Evolutionary conservation across 2,888 invertebrate genomes (phyloP), one percentile per base, ranked within the genome.

Genomic region (Philonicus albiceps): DNA sequence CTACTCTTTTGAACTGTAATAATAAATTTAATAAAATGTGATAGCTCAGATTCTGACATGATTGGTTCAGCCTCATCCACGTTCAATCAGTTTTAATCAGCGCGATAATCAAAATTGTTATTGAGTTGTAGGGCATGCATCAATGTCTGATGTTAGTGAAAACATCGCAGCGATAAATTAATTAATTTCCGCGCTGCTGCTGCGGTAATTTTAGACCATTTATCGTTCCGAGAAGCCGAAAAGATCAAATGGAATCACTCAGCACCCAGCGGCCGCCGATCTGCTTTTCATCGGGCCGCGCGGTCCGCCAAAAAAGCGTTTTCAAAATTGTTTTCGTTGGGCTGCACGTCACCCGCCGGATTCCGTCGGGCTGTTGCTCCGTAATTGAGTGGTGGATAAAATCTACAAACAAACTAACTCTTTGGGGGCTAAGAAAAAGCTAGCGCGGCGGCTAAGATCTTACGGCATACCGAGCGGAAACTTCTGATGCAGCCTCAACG

Each of bases 191-290:
- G 31, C 55, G 19, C n/a, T 22, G 22, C 30, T n/a, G 30, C 22
- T 16, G 31, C 3, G 64, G 49, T 49, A 81, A 49, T 81, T 81
- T 43, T 81, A 22, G 31, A 6, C 31, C 55, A n/a, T 64, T 81
- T 81, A 81, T 16, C 81, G 55, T 64, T 34, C 34, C 55, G 19
- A 49, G 81, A 22, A 55, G 55, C 81, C 64, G 81, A 64, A 81
- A 81, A 81, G 64, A 55, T 81, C 81, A 81, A 81, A 81, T 55
- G 81, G n/a, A 81, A 81, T 81, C 81, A 64, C 37, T 81, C 81
- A 64, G 11, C 55, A 34, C n/a, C 37, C 81, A 22, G 8, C 55
- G 34, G 64, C 11, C 55, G 64, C 11, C 55, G 81, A 81, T 81
- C 81, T 81, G 81, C 55, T 34, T 81, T 81, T 81, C 81, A 81